Percentiles rank a stretch among this genome's conserved stretches.
Conservation (phyloP, 2,797 vertebrate species). For the Oreonectes daqikongensis region DNA sequence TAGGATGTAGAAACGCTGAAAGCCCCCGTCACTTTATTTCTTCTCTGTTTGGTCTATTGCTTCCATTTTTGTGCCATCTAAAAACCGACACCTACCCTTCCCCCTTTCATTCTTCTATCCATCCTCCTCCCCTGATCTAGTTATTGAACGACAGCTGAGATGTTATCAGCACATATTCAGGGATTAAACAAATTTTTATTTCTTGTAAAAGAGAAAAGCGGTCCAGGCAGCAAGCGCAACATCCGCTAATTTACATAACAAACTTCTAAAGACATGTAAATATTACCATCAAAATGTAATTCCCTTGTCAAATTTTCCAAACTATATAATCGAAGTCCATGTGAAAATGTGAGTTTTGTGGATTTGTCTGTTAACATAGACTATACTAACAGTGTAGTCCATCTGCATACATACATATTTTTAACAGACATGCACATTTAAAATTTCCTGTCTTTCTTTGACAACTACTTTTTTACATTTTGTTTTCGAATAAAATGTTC, state of each 20-base stretch:
- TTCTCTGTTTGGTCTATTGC: neutral
- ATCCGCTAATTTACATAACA: neutral
- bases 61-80: conserved; percentile 10
- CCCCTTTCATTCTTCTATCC: conserved; percentile 10
- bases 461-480: too few relatives aligned
- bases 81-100: conserved; percentile 23
- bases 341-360: too few relatives aligned
- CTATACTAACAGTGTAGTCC: too few relatives aligned
- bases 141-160: conserved; percentile 19
- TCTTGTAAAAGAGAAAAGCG: neutral
- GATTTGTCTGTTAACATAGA: too few relatives aligned
- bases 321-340: too few relatives aligned
- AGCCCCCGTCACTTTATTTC: conserved; percentile 26
- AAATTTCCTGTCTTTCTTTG: too few relatives aligned
- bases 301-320: too few relatives aligned
- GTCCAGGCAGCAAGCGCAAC: neutral
- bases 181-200: neutral
- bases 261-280: neutral
- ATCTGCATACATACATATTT: too few relatives aligned
- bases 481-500: too few relatives aligned
- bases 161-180: conserved; percentile 7
- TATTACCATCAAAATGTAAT: neutral
- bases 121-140: neutral
- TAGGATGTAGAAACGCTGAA: neutral
- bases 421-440: too few relatives aligned